Base-by-base conservation (phyloP, 2,113 vertebrate species). In the Dipodomys merriami region DNA sequence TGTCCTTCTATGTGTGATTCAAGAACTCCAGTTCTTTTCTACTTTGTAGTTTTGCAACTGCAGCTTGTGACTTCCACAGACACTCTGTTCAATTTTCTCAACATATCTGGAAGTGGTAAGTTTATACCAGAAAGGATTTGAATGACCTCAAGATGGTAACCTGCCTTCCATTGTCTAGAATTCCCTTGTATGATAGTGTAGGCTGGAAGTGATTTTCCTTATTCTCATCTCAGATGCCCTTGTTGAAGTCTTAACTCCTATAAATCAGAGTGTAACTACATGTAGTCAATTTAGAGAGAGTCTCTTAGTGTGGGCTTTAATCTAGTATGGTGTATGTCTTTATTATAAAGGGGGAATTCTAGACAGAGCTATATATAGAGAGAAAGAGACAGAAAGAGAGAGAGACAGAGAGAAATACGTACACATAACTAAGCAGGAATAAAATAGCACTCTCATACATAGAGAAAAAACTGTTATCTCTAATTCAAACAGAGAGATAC, bases 401-500 rank as follows among this genome's bases (percentile, higher is more conserved):
- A 57, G 4, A 60, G 7, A 46, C 13, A 69, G 1, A 33, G 12
- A 57, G 12, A 57, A 4, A 57, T 4, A 57, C 15, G 18, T 4
- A 57, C 15, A 57, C 12, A 57, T 57, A 57, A 15, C 4, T 1
- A 3, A 64, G n/a, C 35, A 2, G 7, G 46, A 60, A 74, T 7
- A 27, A 2, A 22, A 69, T 2, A 5, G 53, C 35, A 15, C 39
- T 39, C 39, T 39, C 39, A 39, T 39, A 33, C 15, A 20, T 19
- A 13, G 18, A 53, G 0, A 44, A 9, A 65, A n/a, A 8, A 25
- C 3, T 2, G 4, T 1, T 6, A 39, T 57, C 20, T 16, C 13
- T 7, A 39, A 72, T 18, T 0, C 39, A 44, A 92, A 3, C 10
- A 57, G 44, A 83, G 46, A 80, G 23, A 23, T 2, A 57, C 53